These are phyloP conservation scores for Diadegma fenestrale DNA, from an alignment of 2,888 invertebrate species.

Conservation along the genomic window DNA sequence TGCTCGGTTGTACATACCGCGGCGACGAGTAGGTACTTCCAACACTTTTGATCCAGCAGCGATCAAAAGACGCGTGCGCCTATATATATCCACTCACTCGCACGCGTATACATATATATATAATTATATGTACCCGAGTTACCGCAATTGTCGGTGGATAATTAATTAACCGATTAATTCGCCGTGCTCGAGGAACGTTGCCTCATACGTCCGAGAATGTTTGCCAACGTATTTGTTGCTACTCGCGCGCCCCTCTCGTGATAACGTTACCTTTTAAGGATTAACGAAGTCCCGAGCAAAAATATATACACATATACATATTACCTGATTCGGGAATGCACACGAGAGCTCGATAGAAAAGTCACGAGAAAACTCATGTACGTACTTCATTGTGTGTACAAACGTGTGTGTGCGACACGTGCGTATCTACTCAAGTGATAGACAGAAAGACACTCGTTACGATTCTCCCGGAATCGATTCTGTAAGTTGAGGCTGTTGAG, in stretches of 20 bases:
- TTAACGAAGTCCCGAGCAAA: conserved; percentile 57
- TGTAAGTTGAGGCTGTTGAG: too few species aligned
- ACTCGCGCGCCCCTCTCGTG: conserved; percentile 46
- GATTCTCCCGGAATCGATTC: conserved; percentile 58
- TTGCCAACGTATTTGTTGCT: background rate
- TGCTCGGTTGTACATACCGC: conserved; percentile 16
- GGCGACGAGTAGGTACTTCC: conserved; percentile 20
- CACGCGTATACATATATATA: conserved; percentile 21
- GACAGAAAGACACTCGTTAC: conserved; percentile 64
- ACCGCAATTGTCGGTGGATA: conserved; percentile 69
- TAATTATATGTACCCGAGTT: conserved; percentile 36
- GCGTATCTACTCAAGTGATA: conserved; percentile 25
- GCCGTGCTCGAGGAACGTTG: conserved; percentile 50
- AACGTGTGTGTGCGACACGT: background rate
- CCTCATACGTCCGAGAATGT: conserved; percentile 33
- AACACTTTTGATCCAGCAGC: conserved; percentile 28
- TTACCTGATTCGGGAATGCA: conserved; percentile 47
- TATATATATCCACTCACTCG: conserved; percentile 12
- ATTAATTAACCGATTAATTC: conserved; percentile 71
- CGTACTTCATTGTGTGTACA: background rate
- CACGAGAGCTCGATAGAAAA: conserved; percentile 43
- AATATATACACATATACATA: conserved; percentile 14
- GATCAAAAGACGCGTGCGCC: conserved; percentile 49
- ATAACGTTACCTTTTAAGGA: conserved; percentile 69
- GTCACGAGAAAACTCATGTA: conserved; percentile 19